Percentiles rank a stretch among this genome's conserved stretches.
Conservation (phyloP, 2,888 invertebrate genomes). For the Phalera bucephala region DNA sequence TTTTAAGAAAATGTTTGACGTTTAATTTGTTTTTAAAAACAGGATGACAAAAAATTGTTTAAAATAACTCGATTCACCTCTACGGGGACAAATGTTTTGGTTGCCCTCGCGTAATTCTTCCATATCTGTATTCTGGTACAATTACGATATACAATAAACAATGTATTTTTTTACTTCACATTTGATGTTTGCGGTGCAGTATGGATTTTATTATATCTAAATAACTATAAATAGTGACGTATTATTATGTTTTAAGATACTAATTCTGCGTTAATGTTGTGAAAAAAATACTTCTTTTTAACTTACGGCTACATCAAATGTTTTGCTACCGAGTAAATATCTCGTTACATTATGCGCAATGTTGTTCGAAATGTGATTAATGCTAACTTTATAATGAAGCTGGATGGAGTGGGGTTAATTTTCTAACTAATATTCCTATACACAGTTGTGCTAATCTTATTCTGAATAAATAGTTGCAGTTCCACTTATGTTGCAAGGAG, state of each 20-base stretch:
- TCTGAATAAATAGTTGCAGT: too few species aligned
- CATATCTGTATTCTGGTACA: conserved; percentile 37
- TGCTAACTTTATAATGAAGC: conserved; percentile 9
- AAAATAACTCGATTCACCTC: conserved; percentile 40
- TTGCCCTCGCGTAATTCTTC: conserved; percentile 27
- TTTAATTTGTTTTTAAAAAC: conserved; percentile 17
- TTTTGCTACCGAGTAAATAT: conserved; percentile 9
- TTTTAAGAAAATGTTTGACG: conserved; percentile 25
- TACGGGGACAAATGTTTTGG: conserved; percentile 34
- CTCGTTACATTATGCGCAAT: conserved; percentile 10
- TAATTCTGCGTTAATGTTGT: neutral
- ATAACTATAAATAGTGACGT: conserved; percentile 20
- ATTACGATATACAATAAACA: conserved; percentile 36
- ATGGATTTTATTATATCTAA: conserved; percentile 27
- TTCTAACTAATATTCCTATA: conserved; percentile 7
- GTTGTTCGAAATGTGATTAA: conserved; percentile 7
- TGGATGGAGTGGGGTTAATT: conserved; percentile 20
- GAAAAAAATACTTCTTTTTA: conserved; percentile 3
- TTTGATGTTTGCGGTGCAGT: conserved; percentile 22
- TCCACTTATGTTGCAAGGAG: too few species aligned
- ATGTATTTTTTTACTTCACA: conserved; percentile 23
- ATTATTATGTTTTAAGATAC: conserved; percentile 14
- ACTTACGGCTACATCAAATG: conserved; percentile 1
- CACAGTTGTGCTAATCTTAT: neutral
- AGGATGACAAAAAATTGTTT: conserved; percentile 22